Evolutionary conservation across 2,888 invertebrate genomes (phyloP).

Genomic region (Tholera decimalis): DNA sequence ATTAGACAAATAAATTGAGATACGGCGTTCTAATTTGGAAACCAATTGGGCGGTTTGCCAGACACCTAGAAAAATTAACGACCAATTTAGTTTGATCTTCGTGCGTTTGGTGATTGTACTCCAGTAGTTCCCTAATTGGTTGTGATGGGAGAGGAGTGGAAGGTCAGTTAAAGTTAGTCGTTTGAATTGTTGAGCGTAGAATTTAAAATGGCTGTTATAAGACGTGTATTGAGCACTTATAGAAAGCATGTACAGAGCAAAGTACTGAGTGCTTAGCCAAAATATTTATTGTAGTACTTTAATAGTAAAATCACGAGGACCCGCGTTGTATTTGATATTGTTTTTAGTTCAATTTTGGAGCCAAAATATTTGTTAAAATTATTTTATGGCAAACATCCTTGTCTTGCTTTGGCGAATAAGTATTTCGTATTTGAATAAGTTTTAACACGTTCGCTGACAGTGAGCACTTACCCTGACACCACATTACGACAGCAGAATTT

Average conservation of each 20-base stretch:
- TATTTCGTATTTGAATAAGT: not conserved
- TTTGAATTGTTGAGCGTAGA: not conserved
- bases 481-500: too few relatives aligned
- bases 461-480: too few relatives aligned
- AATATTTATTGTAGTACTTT: conserved; percentile 37
- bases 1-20: conserved; percentile 13
- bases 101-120: conserved; percentile 16
- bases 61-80: conserved; percentile 33
- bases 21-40: conserved; percentile 40
- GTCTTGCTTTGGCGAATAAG: not conserved
- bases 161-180: conserved; percentile 15
- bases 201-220: conserved; percentile 16
- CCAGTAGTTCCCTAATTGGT: not conserved
- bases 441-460: too few relatives aligned
- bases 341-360: conserved; percentile 31
- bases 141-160: not conserved
- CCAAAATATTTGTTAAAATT: conserved; percentile 23
- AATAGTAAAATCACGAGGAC: conserved; percentile 52
- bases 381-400: conserved; percentile 15
- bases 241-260: conserved; percentile 35
- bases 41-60: conserved; percentile 54
- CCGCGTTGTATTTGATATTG: conserved; percentile 11
- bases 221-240: conserved; percentile 17
- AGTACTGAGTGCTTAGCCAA: conserved; percentile 36
- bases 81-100: conserved; percentile 44